Base-by-base conservation (phyloP, 2,113 vertebrate genomes). In the Cisticola juncidis region DNA sequence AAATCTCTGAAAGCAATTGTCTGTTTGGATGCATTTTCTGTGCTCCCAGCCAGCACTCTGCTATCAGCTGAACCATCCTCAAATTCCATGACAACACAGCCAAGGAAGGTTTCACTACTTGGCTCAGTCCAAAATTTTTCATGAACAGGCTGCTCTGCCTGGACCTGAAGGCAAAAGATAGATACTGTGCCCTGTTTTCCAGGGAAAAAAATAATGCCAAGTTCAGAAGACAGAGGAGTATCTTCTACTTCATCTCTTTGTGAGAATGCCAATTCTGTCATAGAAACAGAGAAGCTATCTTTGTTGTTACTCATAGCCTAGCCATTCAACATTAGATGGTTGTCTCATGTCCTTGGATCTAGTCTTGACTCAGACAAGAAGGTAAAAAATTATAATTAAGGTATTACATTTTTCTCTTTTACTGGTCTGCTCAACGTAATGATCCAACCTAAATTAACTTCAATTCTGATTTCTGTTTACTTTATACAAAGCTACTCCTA, bases 31-130 rank as follows among this genome's bases (percentile, higher is more conserved):
- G 50, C 0, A 0, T 92, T 70, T 95, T 79, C 61, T 68, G 51
- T 84, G 51, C 69, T 87, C 23, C 33, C 47, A 83, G 87, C 56
- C 93, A 93, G 76, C 60, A 60, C 72, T 86, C 60, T 90, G 47
- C 56, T 88, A 88, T 94, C 90, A 90, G 64, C 65, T 53, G 87
- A 88, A 70, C 66, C 48, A 80, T 80, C 71, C 85, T 86, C 72
- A 86, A 60, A 90, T 90, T 93, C 88, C 82, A 80, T 48, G 40
- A 92, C 0, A 0, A 56, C 68, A 90, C 16, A 54, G 47, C 6
- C 10, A 38, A 66, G 44, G 58, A 51, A 84, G 51, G 24, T 54
- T 80, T 76, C 22, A 77, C 58, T 50, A 51, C 11, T 83, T 71
- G 69, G 44, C 85, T 92, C 42, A 79, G 35, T 38, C 29, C 71